Conservation (phyloP, 64 coral and sea anemone genomes). For the Acropora tenuis region DNA sequence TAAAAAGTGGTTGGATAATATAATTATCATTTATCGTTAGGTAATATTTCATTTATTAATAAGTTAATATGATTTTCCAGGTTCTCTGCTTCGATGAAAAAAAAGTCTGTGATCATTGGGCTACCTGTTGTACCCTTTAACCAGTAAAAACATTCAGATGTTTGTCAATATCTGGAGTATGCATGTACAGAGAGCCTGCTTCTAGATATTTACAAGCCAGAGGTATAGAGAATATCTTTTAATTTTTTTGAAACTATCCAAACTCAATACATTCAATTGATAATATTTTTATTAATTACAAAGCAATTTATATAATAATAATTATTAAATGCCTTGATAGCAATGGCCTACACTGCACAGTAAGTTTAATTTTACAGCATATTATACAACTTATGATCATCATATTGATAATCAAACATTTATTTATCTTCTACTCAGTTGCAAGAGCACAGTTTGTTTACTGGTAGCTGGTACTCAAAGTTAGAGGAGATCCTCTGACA, state of each 20-base stretch:
- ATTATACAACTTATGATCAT: too few species aligned
- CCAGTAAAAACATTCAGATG: conserved; percentile 74
- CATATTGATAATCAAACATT: not conserved
- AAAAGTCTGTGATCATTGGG: conserved; percentile 64
- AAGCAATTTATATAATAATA: not conserved
- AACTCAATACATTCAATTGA: not conserved
- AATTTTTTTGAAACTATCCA: not conserved
- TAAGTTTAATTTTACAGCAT: too few species aligned
- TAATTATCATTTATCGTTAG: not conserved
- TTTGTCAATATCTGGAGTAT: conserved; percentile 55
- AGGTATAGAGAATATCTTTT: conserved; percentile 5
- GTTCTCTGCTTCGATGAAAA: conserved; percentile 60
- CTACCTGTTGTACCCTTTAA: conserved; percentile 61
- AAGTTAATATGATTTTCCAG: conserved; percentile 8
- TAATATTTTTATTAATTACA: not conserved
- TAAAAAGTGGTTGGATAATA: not conserved
- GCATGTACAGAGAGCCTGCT: conserved; percentile 65
- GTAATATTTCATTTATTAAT: not conserved
- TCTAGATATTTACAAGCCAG: conserved; percentile 30
- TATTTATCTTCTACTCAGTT: not conserved
- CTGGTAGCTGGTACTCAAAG: not conserved
- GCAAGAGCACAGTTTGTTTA: not conserved
- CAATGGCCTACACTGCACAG: too few species aligned
- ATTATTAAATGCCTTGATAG: not conserved
- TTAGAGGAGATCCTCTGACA: not conserved